Evolutionary conservation across 2,113 vertebrate genomes (phyloP).

Genomic region (Ursus arctos): DNA sequence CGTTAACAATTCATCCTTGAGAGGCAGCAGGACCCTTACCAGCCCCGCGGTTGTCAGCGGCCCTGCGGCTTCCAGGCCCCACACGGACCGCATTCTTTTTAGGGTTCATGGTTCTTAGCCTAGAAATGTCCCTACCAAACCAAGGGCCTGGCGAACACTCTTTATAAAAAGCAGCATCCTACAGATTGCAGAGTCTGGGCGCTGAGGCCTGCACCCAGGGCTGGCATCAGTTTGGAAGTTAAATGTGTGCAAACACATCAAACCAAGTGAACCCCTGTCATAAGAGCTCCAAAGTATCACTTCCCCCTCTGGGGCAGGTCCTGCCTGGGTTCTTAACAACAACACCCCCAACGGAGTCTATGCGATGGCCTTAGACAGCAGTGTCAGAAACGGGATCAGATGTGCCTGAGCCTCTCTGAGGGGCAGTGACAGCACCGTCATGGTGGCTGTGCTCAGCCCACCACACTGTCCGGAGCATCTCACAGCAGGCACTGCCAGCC

Average conservation of each 20-base stretch:
- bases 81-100: background rate
- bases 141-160: background rate
- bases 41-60: rapidly evolving
- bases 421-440: background rate
- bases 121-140: background rate
- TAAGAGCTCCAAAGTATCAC: rapidly evolving
- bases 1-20: background rate
- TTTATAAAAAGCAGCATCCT: background rate
- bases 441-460: no score
- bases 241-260: background rate
- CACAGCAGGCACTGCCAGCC: no score
- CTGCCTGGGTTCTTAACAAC: background rate
- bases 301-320: background rate
- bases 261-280: background rate
- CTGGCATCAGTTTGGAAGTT: background rate
- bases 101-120: background rate
- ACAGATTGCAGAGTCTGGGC: background rate
- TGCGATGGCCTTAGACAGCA: background rate
- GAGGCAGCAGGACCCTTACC: background rate
- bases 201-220: background rate
- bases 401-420: no score
- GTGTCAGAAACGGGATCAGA: rapidly evolving
- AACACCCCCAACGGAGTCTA: background rate
- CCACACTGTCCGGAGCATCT: no score
- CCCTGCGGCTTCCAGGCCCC: background rate